Evolutionary conservation across 53 echinoderm and acorn worm species (phyloP).

Genomic region (Hippasteria phrygiana): DNA sequence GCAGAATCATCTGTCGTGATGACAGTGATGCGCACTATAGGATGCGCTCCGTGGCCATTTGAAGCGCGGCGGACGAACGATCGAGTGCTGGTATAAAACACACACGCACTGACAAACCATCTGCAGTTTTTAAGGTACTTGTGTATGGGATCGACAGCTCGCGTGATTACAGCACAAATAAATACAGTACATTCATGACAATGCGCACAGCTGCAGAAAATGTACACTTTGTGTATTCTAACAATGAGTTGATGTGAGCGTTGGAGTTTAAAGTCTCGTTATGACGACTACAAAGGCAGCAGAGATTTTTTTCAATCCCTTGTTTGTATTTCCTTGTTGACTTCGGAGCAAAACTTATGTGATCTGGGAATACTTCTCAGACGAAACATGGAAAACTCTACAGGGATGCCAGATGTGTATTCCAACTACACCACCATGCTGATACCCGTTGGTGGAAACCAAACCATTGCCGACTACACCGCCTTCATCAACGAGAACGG

Average conservation of each 20-base stretch:
- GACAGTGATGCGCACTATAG: conserved; percentile 1
- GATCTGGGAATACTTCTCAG: no score
- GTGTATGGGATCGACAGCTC: not conserved
- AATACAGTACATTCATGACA: not conserved
- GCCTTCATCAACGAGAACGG: not conserved
- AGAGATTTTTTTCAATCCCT: not conserved
- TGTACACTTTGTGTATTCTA: not conserved
- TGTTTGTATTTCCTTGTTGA: not conserved
- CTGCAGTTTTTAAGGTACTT: not conserved
- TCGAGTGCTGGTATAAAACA: not conserved
- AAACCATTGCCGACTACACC: not conserved
- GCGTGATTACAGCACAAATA: not conserved
- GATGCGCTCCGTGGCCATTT: not conserved
- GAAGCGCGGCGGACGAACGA: not conserved
- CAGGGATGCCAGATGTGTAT: not conserved
- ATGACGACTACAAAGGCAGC: not conserved
- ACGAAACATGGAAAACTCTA: conserved; percentile 17
- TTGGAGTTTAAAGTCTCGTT: not conserved
- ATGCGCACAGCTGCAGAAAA: not conserved
- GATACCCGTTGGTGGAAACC: not conserved
- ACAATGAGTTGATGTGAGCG: not conserved
- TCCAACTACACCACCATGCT: not conserved
- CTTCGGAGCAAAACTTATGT: not conserved
- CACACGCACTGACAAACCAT: not conserved
- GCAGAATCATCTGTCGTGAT: not conserved